phyloP scores from a whole-genome alignment of 2,888 invertebrate species.

The Philhelius pedissequus region DNA sequence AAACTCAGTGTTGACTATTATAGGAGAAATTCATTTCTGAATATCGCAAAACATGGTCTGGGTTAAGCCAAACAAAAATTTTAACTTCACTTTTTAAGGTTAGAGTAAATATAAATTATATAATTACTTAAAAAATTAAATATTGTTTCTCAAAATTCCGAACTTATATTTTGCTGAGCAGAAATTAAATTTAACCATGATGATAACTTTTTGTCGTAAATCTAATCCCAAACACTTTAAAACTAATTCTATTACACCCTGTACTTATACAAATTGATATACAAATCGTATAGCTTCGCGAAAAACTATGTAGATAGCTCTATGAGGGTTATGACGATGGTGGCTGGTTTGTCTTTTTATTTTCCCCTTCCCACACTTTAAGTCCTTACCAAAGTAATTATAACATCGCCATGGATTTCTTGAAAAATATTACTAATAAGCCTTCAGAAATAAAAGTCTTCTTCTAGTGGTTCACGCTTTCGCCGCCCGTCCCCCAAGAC shows the following conservation, averaged over 20 bases:
- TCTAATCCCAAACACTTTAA: too few relatives aligned
- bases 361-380: not conserved
- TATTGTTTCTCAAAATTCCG: too few relatives aligned
- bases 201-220: not conserved
- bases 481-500: not conserved
- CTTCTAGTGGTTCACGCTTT: constrained; percentile 11
- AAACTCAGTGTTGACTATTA: too few relatives aligned
- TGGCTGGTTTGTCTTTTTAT: constrained; percentile 20
- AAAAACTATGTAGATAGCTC: constrained; percentile 6
- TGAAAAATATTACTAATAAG: constrained; percentile 59
- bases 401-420: constrained; percentile 62
- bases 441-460: constrained; percentile 57
- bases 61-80: too few relatives aligned
- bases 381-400: constrained; percentile 51
- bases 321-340: constrained; percentile 34
- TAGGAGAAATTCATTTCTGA: too few relatives aligned
- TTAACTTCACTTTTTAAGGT: too few relatives aligned
- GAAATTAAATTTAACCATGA: too few relatives aligned
- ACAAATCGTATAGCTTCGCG: constrained; percentile 18
- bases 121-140: too few relatives aligned
- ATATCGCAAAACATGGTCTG: too few relatives aligned
- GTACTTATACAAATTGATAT: not conserved
- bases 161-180: too few relatives aligned
- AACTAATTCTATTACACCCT: not conserved
- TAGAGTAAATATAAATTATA: too few relatives aligned